phyloP scores from a whole-genome alignment of 1,140 invertebrate species.

The Augochlora pura region DNA sequence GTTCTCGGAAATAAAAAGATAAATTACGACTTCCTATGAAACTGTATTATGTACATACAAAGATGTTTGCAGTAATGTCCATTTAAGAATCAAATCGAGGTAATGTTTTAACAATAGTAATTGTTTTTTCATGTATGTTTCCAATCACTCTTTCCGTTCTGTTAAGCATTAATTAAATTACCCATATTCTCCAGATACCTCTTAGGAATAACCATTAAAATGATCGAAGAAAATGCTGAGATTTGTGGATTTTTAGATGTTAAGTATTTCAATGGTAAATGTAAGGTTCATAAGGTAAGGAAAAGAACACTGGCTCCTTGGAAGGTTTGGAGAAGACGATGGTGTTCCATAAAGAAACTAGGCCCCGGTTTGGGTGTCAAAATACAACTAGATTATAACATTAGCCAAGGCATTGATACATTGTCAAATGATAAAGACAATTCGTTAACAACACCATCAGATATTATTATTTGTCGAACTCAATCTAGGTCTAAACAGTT shows the following conservation, averaged over 20 bases:
- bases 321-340: slow-evolving; percentile 78
- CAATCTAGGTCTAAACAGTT: slow-evolving; percentile 81
- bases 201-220: slow-evolving; percentile 3
- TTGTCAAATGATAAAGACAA: slow-evolving; percentile 58
- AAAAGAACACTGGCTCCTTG: slow-evolving; percentile 67
- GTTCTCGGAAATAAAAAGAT: not conserved
- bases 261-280: slow-evolving; percentile 68
- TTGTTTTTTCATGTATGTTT: not conserved
- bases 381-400: slow-evolving; percentile 71
- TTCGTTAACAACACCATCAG: slow-evolving; percentile 74
- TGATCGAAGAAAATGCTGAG: slow-evolving; percentile 64
- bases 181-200: not conserved
- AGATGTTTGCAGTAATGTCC: not conserved
- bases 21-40: not conserved
- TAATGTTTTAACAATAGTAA: not conserved
- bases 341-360: slow-evolving; percentile 74
- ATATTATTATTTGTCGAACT: slow-evolving; percentile 79
- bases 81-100: not conserved
- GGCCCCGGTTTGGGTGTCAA: slow-evolving; percentile 67
- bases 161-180: no score
- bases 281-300: slow-evolving; percentile 68
- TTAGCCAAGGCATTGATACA: slow-evolving; percentile 27
- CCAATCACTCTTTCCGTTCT: not conserved
- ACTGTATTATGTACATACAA: not conserved
- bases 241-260: slow-evolving; percentile 74